Base-by-base conservation (phyloP, 2,113 vertebrate genomes). In the Pseudopipra pipra region DNA sequence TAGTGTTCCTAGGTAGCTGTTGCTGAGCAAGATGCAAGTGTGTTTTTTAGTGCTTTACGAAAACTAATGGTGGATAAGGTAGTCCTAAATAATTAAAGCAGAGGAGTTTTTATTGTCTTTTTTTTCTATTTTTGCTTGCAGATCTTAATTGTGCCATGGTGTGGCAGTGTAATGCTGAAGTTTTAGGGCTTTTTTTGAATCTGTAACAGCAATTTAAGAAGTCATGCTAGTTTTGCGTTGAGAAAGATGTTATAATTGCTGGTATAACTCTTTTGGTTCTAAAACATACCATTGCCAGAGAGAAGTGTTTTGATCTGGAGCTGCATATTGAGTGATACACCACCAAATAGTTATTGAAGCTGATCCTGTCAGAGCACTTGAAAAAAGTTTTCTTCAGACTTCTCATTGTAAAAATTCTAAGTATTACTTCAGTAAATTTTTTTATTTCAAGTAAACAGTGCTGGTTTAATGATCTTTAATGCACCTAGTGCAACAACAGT, bases 81-180 rank as follows among this genome's bases (percentile, higher is more conserved):
- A 73, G 21, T 74, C 52, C 28, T 87, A 56, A 89, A 70, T 75
- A 85, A 81, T 89, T 77, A 52, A 82, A 74, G 27, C 9, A 74
- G 24, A 51, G 11, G 25, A 66, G 28, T 18, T 94, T 91, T 89
- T 84, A n/a, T 67, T 91, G 39, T 47, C 18, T 63, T 89, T 89
- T 35, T 95, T 56, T 91, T 74, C 55, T 80, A 1, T 84, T 92
- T 73, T 88, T 86, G 13, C 92, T 89, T 96, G 96, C 96, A 97
- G 75, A 93, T 93, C 95, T 94, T 76, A 78, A 86, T 86, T 81
- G 46, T 95, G 66, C 97, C 96, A 97, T 96, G 91, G 95, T 58
- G 96, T 96, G 97, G 96, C 97, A 97, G 90, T 97, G 80, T 96
- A 93, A 96, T 76, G 93, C 96, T 88, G 78, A 55, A 14, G 23